Conservation (phyloP, 2,888 invertebrate genomes). For the Synanthedon myopaeformis region DNA sequence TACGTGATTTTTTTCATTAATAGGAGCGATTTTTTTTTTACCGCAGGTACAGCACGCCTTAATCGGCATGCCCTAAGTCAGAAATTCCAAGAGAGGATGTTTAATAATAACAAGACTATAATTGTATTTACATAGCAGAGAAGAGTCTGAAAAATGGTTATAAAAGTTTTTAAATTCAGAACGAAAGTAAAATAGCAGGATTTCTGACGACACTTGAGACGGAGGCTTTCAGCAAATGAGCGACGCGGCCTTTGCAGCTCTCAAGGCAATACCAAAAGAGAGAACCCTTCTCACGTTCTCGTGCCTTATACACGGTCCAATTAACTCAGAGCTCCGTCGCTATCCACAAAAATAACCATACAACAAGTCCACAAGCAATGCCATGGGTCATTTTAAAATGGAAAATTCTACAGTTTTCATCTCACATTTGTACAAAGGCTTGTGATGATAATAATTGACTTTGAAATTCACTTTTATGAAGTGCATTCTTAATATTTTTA, state of each 20-base stretch:
- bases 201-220: conserved; percentile 21
- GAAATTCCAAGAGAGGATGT: too few species aligned
- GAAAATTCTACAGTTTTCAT: conserved; percentile 19
- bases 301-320: conserved; percentile 19
- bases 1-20: too few species aligned
- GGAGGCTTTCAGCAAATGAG: conserved; percentile 58
- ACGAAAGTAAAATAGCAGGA: conserved; percentile 35
- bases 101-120: too few species aligned
- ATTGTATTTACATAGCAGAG: too few species aligned
- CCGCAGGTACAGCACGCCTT: too few species aligned
- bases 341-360: conserved; percentile 14
- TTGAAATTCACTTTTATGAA: conserved; percentile 10
- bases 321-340: conserved; percentile 14
- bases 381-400: conserved; percentile 24
- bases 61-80: too few species aligned
- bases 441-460: conserved; percentile 11
- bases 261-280: conserved; percentile 33
- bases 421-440: conserved; percentile 29
- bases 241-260: conserved; percentile 32
- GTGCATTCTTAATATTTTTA: conserved; percentile 5
- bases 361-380: conserved; percentile 17
- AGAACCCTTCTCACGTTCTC: conserved; percentile 26
- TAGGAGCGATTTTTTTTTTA: too few species aligned
- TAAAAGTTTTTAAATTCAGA: conserved; percentile 12
- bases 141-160: too few species aligned